Percentiles rank a stretch among this genome's conserved stretches.
phyloP scores from a whole-genome alignment of 2,113 vertebrate species.

The Campylorhamphus procurvoides region DNA sequence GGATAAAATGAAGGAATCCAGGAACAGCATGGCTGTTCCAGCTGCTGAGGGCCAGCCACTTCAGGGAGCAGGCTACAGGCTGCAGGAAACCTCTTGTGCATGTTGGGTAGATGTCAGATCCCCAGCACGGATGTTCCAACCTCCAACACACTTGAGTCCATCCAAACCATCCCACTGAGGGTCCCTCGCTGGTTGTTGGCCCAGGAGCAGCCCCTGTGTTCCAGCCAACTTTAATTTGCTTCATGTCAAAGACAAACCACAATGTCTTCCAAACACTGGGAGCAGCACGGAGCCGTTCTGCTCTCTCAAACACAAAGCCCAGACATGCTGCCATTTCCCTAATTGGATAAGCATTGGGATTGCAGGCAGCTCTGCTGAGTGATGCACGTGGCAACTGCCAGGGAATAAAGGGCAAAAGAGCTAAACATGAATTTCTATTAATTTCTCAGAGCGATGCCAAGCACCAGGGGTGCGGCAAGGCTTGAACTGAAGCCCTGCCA shows the following conservation, averaged over 20 bases:
- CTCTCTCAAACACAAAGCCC: background rate
- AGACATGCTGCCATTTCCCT: background rate
- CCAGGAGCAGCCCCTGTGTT: background rate
- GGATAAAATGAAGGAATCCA: background rate
- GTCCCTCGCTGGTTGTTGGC: rapidly evolving
- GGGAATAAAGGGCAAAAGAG: background rate
- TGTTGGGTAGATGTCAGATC: rapidly evolving
- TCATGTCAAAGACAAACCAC: background rate
- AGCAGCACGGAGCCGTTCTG: background rate
- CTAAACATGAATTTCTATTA: background rate
- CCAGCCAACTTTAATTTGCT: background rate
- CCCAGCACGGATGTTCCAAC: background rate
- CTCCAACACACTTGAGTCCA: rapidly evolving
- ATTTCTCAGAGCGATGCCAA: background rate
- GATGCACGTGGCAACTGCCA: background rate
- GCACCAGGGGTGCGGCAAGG: background rate
- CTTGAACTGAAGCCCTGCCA: background rate
- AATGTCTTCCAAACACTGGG: background rate
- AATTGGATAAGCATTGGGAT: background rate
- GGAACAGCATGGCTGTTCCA: rapidly evolving
- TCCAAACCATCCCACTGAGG: rapidly evolving
- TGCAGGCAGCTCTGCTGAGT: background rate
- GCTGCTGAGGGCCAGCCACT: background rate
- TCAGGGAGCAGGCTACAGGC: background rate
- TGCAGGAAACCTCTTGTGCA: rapidly evolving